Evolutionary conservation across 1,140 invertebrate species (phyloP).

Genomic region (Octopus bimaculoides): DNA sequence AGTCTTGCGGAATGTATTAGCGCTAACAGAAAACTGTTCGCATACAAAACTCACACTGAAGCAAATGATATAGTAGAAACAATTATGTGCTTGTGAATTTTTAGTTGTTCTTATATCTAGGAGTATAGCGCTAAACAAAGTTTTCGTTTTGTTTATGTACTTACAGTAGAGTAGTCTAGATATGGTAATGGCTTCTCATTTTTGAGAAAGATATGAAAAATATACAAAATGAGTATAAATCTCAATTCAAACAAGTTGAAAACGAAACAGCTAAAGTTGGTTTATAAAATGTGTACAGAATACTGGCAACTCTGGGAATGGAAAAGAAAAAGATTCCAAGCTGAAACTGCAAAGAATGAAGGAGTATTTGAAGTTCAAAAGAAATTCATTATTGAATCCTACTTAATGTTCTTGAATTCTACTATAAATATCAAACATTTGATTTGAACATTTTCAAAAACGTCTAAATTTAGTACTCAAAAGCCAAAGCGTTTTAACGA

Average conservation of each 20-base stretch:
- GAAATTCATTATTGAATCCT: neutral
- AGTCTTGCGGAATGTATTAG: neutral
- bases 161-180: neutral
- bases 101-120: slow-evolving; percentile 2
- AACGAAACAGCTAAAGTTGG: neutral
- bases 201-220: neutral
- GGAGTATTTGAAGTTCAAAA: neutral
- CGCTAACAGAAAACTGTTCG: neutral
- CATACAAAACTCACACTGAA: neutral
- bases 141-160: neutral
- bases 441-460: too few relatives aligned
- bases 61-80: slow-evolving; percentile 5
- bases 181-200: neutral
- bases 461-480: neutral
- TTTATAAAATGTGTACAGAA: neutral
- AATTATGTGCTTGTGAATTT: neutral
- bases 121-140: neutral
- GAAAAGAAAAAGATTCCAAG: neutral
- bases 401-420: neutral
- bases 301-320: neutral
- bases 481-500: neutral
- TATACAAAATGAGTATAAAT: neutral
- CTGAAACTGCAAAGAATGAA: neutral
- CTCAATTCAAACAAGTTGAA: neutral
- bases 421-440: neutral